A percentile compares a stretch with the other conserved stretches of the same genome.
Conservation (phyloP, 2,797 vertebrate genomes). For the Danio kyathit region DNA sequence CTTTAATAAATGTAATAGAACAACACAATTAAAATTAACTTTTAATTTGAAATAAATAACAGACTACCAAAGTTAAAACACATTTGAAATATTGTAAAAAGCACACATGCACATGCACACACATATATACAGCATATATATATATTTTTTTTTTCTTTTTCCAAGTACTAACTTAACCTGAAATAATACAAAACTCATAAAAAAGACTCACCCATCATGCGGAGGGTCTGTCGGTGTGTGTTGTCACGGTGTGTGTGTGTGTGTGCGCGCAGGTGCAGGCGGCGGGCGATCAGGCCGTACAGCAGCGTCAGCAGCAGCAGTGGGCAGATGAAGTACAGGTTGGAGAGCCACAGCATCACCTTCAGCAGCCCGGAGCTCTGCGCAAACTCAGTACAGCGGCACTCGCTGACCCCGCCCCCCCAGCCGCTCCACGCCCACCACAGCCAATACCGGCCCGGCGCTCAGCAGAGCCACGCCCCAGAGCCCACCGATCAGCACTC, state of each 20-base stretch:
- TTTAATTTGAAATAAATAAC: no score
- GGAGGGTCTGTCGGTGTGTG: constrained; percentile 61
- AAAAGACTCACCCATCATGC: constrained; percentile 65
- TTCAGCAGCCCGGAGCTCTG: constrained; percentile 77
- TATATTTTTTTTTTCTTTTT: no score
- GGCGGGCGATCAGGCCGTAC: constrained; percentile 81
- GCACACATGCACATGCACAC: no score
- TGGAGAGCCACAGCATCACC: constrained; percentile 82
- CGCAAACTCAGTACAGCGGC: constrained; percentile 75
- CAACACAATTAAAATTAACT: no score
- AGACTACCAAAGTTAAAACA: no score
- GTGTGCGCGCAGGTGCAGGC: constrained; percentile 75
- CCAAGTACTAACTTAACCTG: no score
- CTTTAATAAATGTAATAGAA: no score
- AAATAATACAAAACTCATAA: no score
- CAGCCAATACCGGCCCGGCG: constrained; percentile 76
- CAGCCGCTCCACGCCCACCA: constrained; percentile 80
- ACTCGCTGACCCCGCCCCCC: constrained; percentile 74
- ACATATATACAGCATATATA: no score
- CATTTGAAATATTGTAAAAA: no score
- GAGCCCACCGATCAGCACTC: constrained; percentile 75
- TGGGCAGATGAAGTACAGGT: constrained; percentile 83
- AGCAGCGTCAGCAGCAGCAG: constrained; percentile 78
- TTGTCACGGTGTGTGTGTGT: constrained; percentile 50
- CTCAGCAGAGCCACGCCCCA: constrained; percentile 78